Evolutionary conservation across 2,888 invertebrate species (phyloP), one percentile per base, ranked within the genome.

Genomic region (Antitype chi): DNA sequence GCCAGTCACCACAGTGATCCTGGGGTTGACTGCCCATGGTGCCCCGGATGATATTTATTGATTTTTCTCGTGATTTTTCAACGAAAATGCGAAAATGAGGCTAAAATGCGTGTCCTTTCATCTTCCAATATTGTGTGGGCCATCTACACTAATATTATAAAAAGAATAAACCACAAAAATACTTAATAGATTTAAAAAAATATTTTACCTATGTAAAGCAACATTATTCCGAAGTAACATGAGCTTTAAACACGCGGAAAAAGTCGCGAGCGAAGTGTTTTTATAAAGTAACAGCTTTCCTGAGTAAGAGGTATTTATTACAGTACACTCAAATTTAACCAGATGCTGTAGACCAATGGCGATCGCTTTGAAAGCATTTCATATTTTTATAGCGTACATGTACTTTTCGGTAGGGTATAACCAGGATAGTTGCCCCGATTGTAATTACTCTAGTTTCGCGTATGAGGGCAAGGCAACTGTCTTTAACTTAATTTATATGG

Each of bases 1-100:
- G 38, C 72, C 25, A 72, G 70, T 70, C 70, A 53, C 4, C 25
- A 17, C 52, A 25, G 23, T 70, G 38, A 69, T 72, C 43, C 23
- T 38, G 2, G 8, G 70, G 43, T 70, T 53, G 25, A 23, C 25
- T 47, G 70, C 25, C 9, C 17, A 23, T 23, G 9, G 17, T 23
- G 49, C 23, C 8, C 38, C 11, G 15, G 15, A 17, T 6, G 72
- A 72, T 53, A 53, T 28, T 43, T 3, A 55, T n/a, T 55, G n/a
- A 38, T 38, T 38, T 6, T 38, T 38, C 38, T 6, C 38, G 38
- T n/a, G 55, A n/a, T 13, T n/a, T 55, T n/a, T 55, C n/a, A 4
- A 55, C n/a, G n/a, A n/a, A n/a, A n/a, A 55, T 11, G 6, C 6
- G 38, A 38, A 5, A 38, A 38, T 38, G 13, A 55, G 55, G n/a